Evolutionary conservation across 2,113 vertebrate genomes (phyloP).

Genomic region (Trematomus loennbergii): DNA sequence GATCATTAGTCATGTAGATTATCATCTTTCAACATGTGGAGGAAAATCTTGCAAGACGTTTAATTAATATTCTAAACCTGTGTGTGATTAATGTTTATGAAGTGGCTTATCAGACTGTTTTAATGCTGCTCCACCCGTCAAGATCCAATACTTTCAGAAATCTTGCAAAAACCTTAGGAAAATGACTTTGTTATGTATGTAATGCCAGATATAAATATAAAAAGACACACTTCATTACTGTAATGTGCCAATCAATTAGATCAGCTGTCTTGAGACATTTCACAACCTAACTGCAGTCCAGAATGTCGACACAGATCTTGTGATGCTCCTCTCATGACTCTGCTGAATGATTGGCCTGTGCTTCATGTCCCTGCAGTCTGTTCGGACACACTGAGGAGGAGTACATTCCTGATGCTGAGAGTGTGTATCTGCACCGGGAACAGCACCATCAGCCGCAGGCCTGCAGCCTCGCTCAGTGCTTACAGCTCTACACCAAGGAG

Average conservation of each 20-base stretch:
- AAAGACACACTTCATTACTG: background rate
- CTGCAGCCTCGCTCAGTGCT: conserved; percentile 97
- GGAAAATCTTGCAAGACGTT: background rate
- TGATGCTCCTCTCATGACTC: conserved; percentile 1
- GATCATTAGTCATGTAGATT: background rate
- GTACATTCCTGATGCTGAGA: conserved; percentile 96
- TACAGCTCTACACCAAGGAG: conserved; percentile 99
- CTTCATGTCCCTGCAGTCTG: conserved; percentile 83
- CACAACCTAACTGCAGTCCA: background rate
- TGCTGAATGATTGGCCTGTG: conserved; percentile 18
- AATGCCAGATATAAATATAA: background rate
- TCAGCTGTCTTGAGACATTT: background rate
- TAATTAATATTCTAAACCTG: background rate
- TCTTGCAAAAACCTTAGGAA: no score
- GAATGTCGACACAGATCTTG: background rate
- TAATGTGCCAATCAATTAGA: background rate
- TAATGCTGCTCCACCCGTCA: background rate
- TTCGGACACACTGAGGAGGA: conserved; percentile 96
- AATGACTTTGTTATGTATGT: background rate
- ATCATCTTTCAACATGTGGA: background rate
- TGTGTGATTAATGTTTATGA: background rate
- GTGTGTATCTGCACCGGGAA: conserved; percentile 93
- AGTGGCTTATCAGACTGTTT: background rate
- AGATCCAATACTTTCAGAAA: background rate
- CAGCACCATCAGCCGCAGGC: conserved; percentile 96